Evolutionary conservation across 2,888 invertebrate genomes (phyloP), one percentile per base, ranked within the genome.

Genomic region (Nomada fabriciana): DNA sequence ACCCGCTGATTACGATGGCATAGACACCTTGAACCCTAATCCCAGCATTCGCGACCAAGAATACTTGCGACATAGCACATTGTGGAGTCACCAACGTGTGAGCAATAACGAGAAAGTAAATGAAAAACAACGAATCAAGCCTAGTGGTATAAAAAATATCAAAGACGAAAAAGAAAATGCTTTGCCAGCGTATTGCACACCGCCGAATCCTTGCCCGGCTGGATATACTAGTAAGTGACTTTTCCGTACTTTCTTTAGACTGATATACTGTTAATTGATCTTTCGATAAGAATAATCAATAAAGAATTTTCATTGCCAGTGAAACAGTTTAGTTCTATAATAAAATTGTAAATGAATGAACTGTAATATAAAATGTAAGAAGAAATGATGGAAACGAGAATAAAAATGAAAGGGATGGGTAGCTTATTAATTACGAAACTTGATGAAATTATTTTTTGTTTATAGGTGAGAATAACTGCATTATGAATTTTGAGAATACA

Each of bases 141-240:
- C 89, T 84, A 87, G 90, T 83, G 91, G 93, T 84, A 89, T 95
- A 47, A 95, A 95, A 67, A 96, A 96, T 89, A 94, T 95, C 53
- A 96, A 96, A 86, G 96, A 97, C 94, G 96, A 98, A 67, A 99
- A 99, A 94, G 99, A 99, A 92, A 97, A 97, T 13, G 96, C 97
- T 18, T 95, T 99, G 78, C 99, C 99, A 0, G 99, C 99, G 25
- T 99, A 99, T 94, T 99, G 99, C 94, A 99, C 99, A 94, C 99
- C 99, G 0, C 99, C 99, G 2, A 99, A 99, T 94, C 99, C 99
- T 0, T 99, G 99, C 92, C 99, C 99, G 2, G 96, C 98, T 79
- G 99, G 99, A 86, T 99, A 98, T 92, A 96, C 96, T 83, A 96
- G 98, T 97, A 94, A 94, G 89, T 86, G 42, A 36, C 15, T n/a